Evolutionary conservation across 2,113 vertebrate species (phyloP), one percentile per base, ranked within the genome.

Genomic region (Hyaena hyaena): DNA sequence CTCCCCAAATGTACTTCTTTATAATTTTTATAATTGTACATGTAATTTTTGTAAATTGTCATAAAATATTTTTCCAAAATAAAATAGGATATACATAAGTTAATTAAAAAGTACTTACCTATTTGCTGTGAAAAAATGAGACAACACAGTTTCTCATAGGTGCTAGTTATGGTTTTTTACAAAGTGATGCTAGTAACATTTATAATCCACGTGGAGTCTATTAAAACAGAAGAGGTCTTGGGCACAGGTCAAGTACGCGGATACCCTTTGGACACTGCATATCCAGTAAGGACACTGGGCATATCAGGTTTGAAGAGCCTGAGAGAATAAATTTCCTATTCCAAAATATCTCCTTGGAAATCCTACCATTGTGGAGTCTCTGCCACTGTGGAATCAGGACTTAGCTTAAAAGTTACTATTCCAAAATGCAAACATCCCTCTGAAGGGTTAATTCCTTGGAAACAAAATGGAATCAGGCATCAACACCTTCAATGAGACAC

Each of bases 401-500:
- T 82, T 71, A 69, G 39, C 24, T 94, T 50, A 71, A 92, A 86
- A 91, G 24, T 93, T 63, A 93, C 19, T 84, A 58, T 91, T 91
- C 66, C 73, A 92, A 93, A 94, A 73, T 58, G 33, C 17, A 69
- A 89, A 88, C 45, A 39, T n/a, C 2, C 28, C 68, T 45, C 19
- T 88, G 55, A 74, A 93, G 81, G 68, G 6, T 79, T 87, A 53
- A 61, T 61, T 86, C 35, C 43, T 71, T 45, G 11, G 66, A 88
- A 92, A 61, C 19, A 12, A 50, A 73, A 73, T 82, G 74, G 74
- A 48, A 45, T 77, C 33, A 84, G 14, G 1, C 16, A 5, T 14
- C 55, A 93, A 93, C 35, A 16, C 6, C 26, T 21, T 87, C 10
- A 68, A 35, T 26, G 33, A 21, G 39, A 79, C 28, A 43, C 68